These are phyloP conservation scores for Aphidius colemani DNA, from an alignment of 2,888 invertebrate genomes.

Conservation along the genomic window DNA sequence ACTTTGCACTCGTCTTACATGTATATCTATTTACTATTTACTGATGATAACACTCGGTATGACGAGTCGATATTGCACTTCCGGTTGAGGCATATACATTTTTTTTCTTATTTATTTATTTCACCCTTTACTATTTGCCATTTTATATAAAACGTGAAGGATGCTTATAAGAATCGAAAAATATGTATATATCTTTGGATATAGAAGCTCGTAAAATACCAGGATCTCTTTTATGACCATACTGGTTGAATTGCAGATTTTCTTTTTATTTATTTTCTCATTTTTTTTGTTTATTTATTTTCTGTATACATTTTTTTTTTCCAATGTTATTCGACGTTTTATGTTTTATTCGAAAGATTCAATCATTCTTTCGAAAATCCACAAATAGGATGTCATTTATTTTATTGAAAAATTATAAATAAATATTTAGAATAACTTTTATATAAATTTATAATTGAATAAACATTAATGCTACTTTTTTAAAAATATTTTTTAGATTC, in stretches of 20 bases:
- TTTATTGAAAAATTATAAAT: not conserved
- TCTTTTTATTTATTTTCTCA: no score
- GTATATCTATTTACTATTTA: not conserved
- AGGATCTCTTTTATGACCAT: no score
- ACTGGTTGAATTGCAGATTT: no score
- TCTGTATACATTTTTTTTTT: no score
- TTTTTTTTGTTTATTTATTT: no score
- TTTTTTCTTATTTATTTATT: constrained; percentile 14
- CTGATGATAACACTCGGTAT: constrained; percentile 2
- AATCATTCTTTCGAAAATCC: not conserved
- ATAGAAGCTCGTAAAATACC: no score
- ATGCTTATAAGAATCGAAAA: no score
- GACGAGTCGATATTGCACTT: constrained; percentile 14
- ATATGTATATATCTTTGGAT: no score
- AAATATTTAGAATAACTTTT: constrained; percentile 2
- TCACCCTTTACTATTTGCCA: not conserved
- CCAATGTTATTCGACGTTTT: no score
- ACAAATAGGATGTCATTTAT: not conserved
- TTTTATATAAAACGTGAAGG: no score
- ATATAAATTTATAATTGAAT: not conserved
- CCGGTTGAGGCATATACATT: constrained; percentile 5
- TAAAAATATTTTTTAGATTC: constrained; percentile 70
- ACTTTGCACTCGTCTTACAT: not conserved
- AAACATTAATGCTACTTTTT: not conserved
- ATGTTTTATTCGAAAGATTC: no score